Conservation (phyloP, 2,888 invertebrate species). For the Agrotis segetum region DNA sequence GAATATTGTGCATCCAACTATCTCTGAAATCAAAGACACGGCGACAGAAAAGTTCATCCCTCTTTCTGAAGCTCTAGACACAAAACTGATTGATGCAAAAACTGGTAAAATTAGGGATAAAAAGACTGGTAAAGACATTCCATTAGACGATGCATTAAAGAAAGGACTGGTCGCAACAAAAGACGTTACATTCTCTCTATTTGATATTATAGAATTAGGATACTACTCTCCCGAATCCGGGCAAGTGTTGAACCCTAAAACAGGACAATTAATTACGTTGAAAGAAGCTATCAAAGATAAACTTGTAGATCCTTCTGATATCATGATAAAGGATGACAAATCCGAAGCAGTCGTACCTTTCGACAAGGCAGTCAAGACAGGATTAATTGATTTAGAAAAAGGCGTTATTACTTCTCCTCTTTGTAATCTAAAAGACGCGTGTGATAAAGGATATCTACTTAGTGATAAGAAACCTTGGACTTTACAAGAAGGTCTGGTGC, state of each 20-base stretch:
- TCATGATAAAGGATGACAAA: conserved; percentile 94
- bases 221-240: conserved; percentile 94
- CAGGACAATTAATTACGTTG: conserved; percentile 94
- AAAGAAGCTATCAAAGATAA: conserved; percentile 94
- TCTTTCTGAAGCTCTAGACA: conserved; percentile 94
- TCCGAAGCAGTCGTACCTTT: conserved; percentile 93
- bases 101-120: conserved; percentile 94
- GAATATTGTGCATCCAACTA: conserved; percentile 95
- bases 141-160: conserved; percentile 93
- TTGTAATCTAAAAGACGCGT: conserved; percentile 94
- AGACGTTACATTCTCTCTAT: conserved; percentile 93
- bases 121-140: conserved; percentile 93
- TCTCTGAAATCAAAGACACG: conserved; percentile 95
- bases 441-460: conserved; percentile 95
- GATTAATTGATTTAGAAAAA: conserved; percentile 93
- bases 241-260: conserved; percentile 94
- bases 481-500: conserved; percentile 95
- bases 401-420: conserved; percentile 93
- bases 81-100: conserved; percentile 92
- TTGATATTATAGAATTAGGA: conserved; percentile 94
- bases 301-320: conserved; percentile 93
- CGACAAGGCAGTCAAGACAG: conserved; percentile 93
- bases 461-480: conserved; percentile 95
- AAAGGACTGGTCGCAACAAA: conserved; percentile 94
- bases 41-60: conserved; percentile 93